Evolutionary conservation across 2,113 vertebrate genomes (phyloP).

Genomic region (Tonatia bakeri): DNA sequence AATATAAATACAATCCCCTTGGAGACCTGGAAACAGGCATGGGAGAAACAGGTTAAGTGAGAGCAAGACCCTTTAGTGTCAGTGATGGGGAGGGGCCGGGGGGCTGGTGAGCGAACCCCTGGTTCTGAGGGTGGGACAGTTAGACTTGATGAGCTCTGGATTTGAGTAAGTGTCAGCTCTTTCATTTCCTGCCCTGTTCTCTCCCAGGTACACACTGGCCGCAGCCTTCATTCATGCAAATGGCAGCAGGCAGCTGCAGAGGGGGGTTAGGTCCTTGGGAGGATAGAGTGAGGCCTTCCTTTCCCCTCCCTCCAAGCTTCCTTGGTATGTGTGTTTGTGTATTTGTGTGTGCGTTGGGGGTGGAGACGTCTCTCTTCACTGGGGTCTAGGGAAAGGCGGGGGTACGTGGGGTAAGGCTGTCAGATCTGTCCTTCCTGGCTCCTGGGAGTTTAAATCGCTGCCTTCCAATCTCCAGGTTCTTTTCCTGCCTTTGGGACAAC

Average conservation of each 20-base stretch:
- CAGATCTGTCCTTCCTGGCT: not conserved
- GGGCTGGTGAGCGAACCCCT: accelerated
- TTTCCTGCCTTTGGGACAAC: not conserved
- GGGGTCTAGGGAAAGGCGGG: not conserved
- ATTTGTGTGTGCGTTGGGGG: not conserved
- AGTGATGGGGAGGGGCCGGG: not conserved
- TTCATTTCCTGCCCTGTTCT: not conserved
- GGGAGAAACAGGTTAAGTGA: constrained; percentile 36
- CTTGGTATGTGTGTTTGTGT: not conserved
- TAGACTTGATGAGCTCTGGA: not conserved
- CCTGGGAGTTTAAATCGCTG: not conserved
- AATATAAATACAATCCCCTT: not conserved
- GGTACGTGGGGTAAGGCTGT: not conserved
- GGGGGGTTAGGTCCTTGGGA: not conserved
- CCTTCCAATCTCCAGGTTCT: not conserved
- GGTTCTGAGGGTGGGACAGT: accelerated
- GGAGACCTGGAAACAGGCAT: not conserved
- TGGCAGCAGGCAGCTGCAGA: not conserved
- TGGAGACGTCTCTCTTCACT: not conserved
- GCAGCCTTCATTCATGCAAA: not conserved
- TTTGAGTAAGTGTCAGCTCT: not conserved
- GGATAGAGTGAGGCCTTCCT: not conserved
- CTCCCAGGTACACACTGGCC: not conserved
- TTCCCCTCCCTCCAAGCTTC: not conserved
- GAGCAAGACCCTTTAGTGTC: not conserved